Evolutionary conservation across 2,888 invertebrate genomes (phyloP).

Genomic region (Sympetrum striolatum): DNA sequence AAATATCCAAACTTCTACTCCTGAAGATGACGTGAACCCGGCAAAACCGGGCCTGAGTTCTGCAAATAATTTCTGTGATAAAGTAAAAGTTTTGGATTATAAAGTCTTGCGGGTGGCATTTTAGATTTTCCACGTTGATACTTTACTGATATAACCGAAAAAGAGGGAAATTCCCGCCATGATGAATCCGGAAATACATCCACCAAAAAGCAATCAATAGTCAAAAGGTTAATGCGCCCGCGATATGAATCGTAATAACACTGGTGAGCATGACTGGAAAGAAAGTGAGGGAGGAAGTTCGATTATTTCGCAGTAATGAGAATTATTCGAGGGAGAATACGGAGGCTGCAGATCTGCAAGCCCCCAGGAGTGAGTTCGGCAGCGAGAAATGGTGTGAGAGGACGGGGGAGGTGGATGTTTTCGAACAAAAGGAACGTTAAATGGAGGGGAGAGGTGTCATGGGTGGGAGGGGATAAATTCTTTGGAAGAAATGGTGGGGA

Average conservation of each 20-base stretch:
- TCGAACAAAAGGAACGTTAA: background rate
- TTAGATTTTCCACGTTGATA: background rate
- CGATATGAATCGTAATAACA: background rate
- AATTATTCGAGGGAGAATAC: background rate
- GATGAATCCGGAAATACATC: background rate
- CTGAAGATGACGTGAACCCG: too few relatives aligned
- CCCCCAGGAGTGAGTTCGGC: background rate
- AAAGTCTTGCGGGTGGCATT: background rate
- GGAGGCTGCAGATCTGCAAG: background rate
- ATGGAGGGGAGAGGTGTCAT: background rate
- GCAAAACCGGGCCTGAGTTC: too few relatives aligned
- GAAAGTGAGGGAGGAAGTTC: background rate
- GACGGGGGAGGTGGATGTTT: background rate
- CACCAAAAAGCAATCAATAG: background rate
- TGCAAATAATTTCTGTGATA: too few relatives aligned
- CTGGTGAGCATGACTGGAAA: background rate
- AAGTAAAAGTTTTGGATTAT: too few relatives aligned
- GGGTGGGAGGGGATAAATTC: background rate
- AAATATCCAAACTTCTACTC: too few relatives aligned
- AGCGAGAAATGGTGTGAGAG: background rate
- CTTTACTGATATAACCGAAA: background rate
- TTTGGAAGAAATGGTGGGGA: background rate
- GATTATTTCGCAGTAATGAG: background rate
- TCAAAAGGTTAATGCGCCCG: background rate
- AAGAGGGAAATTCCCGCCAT: background rate